A percentile compares a stretch with the other conserved stretches of the same genome.
These are phyloP conservation scores for Dendrocincla tyrannina DNA, from an alignment of 2,797 vertebrate genomes.

Conservation along the genomic window DNA sequence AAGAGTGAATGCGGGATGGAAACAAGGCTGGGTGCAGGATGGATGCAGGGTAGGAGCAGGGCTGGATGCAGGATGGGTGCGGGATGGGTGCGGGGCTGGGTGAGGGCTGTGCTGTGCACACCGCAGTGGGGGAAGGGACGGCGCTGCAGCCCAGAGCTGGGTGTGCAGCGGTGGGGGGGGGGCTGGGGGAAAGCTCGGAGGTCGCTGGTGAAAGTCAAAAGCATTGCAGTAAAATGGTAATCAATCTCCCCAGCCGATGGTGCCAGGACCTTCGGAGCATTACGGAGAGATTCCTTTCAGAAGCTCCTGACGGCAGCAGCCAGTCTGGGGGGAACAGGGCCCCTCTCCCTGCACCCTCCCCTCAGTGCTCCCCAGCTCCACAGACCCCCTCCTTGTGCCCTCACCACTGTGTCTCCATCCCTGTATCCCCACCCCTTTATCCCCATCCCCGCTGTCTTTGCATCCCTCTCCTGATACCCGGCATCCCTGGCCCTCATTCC, in stretches of 20 bases:
- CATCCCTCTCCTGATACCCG: background rate
- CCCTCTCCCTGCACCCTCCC: background rate
- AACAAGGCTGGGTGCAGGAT: background rate
- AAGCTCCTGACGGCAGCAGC: background rate
- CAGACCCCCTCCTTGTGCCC: no score
- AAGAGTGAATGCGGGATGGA: background rate
- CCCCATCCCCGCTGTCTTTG: background rate
- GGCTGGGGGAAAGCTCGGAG: conserved; percentile 16
- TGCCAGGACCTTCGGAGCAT: conserved; percentile 33
- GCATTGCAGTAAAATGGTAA: conserved; percentile 71
- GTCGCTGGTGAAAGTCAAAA: conserved; percentile 75
- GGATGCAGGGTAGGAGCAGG: background rate
- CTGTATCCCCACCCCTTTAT: background rate
- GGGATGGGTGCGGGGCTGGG: background rate
- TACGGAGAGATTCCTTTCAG: conserved; percentile 20
- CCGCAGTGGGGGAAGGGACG: conserved; percentile 47
- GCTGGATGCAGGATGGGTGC: background rate
- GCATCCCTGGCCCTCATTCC: background rate
- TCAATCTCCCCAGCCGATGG: conserved; percentile 73
- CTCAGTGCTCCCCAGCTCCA: background rate
- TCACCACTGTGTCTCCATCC: background rate
- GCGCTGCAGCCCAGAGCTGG: conserved; percentile 33
- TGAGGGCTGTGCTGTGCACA: conserved; percentile 20
- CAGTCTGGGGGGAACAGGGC: background rate
- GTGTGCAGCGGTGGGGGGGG: background rate